These are phyloP conservation scores for Stichodactyla helianthus DNA, from an alignment of 64 coral and sea anemone species.

Conservation along the genomic window DNA sequence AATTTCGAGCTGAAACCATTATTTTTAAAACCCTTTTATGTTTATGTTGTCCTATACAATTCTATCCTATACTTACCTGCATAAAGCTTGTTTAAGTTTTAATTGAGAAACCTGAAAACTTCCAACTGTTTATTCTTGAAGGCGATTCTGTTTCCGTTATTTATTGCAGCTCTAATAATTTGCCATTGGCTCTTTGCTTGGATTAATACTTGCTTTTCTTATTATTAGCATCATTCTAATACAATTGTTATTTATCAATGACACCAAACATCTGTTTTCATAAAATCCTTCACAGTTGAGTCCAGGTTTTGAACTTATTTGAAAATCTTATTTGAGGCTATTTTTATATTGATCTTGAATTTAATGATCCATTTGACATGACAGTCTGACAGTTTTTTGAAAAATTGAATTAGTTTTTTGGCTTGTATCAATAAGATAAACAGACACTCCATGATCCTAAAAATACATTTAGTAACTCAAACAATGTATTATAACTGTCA, in stretches of 20 bases:
- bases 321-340: background rate
- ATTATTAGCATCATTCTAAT: background rate
- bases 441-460: background rate
- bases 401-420: background rate
- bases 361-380: background rate
- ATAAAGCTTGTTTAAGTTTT: background rate
- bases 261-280: background rate
- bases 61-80: background rate
- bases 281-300: background rate
- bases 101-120: background rate
- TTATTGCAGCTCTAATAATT: background rate
- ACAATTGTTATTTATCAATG: background rate
- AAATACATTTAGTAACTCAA: background rate
- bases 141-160: background rate
- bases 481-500: background rate
- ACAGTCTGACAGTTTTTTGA: background rate
- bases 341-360: background rate
- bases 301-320: background rate
- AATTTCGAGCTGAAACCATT: background rate
- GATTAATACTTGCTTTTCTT: background rate
- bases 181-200: background rate
- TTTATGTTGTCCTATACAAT: background rate
- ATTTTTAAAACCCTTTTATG: background rate
- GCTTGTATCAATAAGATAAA: background rate
- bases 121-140: background rate